Conservation (phyloP, 2,797 vertebrate species). For the Bucorvus abyssinicus region DNA sequence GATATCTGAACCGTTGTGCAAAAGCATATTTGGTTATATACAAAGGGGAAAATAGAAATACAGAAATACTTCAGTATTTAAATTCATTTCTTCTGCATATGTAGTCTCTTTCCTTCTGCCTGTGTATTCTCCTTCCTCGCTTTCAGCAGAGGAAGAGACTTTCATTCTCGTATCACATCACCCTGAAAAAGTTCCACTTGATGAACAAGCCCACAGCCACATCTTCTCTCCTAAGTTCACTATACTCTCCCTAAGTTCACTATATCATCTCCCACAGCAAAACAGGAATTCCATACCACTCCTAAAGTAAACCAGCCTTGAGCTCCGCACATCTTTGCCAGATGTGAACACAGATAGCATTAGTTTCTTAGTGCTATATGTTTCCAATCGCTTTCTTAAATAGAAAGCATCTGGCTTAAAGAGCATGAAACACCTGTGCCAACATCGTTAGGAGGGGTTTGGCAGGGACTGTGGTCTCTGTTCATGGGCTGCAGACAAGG, state of each 20-base stretch:
- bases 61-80: neutral
- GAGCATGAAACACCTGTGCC: neutral
- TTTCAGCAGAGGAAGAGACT: neutral
- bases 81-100: neutral
- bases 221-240: neutral
- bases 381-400: constrained; percentile 28
- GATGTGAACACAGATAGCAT: neutral
- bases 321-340: neutral
- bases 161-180: neutral
- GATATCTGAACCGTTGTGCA: neutral
- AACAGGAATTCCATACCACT: neutral
- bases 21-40: neutral
- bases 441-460: neutral
- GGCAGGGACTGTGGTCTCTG: neutral
- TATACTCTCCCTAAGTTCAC: neutral
- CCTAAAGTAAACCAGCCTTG: neutral
- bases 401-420: constrained; percentile 34
- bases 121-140: neutral
- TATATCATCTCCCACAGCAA: neutral
- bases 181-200: neutral
- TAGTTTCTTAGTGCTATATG: neutral
- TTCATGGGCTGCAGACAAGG: neutral
- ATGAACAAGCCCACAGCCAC: neutral
- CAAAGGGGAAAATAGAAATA: neutral
- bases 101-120: neutral